Conservation (phyloP, 2,888 invertebrate species). For the Coenonympha arcania region DNA sequence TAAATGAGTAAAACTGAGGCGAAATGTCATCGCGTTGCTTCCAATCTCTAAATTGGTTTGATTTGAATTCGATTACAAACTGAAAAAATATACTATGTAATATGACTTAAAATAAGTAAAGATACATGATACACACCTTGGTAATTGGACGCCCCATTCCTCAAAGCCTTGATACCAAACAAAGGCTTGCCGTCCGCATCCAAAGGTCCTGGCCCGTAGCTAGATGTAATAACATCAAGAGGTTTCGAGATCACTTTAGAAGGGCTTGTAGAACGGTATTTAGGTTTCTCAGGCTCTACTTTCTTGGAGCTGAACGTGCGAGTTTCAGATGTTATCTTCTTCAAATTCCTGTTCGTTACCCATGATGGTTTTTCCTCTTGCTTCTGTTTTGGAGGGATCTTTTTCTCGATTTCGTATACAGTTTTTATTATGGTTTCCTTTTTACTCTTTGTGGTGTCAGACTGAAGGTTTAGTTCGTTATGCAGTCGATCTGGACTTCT, state of each 20-base stretch:
- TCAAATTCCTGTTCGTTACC: constrained; percentile 75
- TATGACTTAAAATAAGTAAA: too few species aligned
- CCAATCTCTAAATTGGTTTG: neutral
- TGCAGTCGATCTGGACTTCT: constrained; percentile 41
- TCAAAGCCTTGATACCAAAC: constrained; percentile 84
- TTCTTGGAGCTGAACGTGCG: constrained; percentile 56
- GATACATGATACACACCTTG: constrained; percentile 70
- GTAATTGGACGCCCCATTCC: constrained; percentile 75
- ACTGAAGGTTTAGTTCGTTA: constrained; percentile 44
- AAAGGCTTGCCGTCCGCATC: constrained; percentile 85
- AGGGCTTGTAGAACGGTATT: constrained; percentile 56
- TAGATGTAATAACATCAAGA: constrained; percentile 82
- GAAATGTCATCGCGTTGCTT: neutral
- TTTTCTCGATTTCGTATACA: constrained; percentile 48
- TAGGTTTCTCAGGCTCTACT: constrained; percentile 56
- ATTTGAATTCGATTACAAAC: neutral
- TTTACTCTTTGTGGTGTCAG: constrained; percentile 36
- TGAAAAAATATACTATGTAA: neutral
- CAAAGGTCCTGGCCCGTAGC: constrained; percentile 87
- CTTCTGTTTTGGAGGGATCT: constrained; percentile 46
- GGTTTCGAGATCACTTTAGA: constrained; percentile 60
- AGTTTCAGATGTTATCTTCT: constrained; percentile 65
- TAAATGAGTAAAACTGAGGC: neutral
- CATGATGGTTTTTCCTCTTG: constrained; percentile 76
- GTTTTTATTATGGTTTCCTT: constrained; percentile 55